Percentiles rank a stretch among this genome's conserved stretches.
These are phyloP conservation scores for Lampris megalopsis DNA, from an alignment of 2,113 vertebrate genomes.

Conservation along the genomic window DNA sequence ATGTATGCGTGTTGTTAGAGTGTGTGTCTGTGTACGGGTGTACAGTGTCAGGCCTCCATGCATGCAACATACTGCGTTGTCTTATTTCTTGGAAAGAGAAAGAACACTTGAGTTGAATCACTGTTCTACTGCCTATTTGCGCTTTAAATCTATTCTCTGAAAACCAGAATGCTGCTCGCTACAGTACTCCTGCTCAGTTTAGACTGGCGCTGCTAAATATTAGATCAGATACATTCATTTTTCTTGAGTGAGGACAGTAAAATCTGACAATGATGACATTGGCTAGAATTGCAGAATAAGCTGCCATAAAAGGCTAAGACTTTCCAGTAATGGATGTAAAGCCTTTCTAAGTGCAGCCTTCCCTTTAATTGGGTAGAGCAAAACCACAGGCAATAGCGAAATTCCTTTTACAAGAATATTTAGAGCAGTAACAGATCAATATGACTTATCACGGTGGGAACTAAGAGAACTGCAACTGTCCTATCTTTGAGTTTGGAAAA, in stretches of 20 bases:
- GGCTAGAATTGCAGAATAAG: neutral
- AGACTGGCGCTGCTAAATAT: neutral
- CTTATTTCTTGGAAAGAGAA: slow-evolving; percentile 18
- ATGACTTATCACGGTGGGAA: neutral
- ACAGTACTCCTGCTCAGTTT: slow-evolving; percentile 17
- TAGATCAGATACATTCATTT: neutral
- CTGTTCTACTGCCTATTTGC: slow-evolving; percentile 39
- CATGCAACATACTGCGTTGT: neutral
- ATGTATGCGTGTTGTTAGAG: neutral
- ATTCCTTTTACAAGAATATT: neutral
- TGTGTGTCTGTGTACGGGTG: slow-evolving; percentile 12
- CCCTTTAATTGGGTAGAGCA: neutral
- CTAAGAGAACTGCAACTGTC: neutral
- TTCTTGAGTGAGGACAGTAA: neutral
- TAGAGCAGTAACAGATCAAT: neutral
- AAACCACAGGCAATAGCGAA: neutral
- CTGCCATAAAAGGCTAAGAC: neutral
- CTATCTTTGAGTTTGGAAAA: neutral
- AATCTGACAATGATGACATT: neutral
- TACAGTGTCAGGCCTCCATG: neutral
- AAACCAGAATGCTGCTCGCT: slow-evolving; percentile 38
- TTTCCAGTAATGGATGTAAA: neutral
- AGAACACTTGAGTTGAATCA: slow-evolving; percentile 31
- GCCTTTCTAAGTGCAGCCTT: neutral
- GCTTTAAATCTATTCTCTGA: slow-evolving; percentile 36